phyloP scores from a whole-genome alignment of 2,797 vertebrate genomes.

The Nasua narica region DNA sequence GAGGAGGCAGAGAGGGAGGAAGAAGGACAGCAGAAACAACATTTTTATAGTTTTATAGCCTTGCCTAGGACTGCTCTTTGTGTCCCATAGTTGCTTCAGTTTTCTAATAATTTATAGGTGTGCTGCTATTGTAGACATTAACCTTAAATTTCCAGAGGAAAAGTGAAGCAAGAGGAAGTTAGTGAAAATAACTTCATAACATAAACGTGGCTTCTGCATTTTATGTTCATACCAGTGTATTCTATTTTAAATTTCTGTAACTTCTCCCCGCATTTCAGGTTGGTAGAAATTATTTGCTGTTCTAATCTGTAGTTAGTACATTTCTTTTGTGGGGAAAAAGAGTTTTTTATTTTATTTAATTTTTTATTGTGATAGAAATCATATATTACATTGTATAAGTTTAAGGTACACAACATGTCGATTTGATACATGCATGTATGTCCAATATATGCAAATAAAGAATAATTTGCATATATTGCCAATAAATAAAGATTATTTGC shows the following conservation, averaged over 20 bases:
- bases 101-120: neutral
- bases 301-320: neutral
- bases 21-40: neutral
- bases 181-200: too few relatives aligned
- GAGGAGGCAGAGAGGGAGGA: neutral
- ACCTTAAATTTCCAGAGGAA: neutral
- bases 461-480: too few relatives aligned
- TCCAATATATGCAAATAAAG: too few relatives aligned
- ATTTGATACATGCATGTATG: neutral
- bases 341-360: neutral
- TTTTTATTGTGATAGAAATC: neutral
- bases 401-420: neutral
- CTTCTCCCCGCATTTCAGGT: neutral
- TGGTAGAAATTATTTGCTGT: neutral
- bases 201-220: neutral
- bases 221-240: neutral
- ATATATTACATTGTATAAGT: neutral
- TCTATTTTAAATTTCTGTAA: neutral
- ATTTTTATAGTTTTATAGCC: neutral
- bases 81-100: neutral
- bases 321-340: neutral
- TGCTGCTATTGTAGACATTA: neutral
- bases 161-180: neutral
- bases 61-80: neutral
- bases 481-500: too few relatives aligned